Base-by-base conservation (phyloP, 2,113 vertebrate genomes). In the Atlantisia rogersi region DNA sequence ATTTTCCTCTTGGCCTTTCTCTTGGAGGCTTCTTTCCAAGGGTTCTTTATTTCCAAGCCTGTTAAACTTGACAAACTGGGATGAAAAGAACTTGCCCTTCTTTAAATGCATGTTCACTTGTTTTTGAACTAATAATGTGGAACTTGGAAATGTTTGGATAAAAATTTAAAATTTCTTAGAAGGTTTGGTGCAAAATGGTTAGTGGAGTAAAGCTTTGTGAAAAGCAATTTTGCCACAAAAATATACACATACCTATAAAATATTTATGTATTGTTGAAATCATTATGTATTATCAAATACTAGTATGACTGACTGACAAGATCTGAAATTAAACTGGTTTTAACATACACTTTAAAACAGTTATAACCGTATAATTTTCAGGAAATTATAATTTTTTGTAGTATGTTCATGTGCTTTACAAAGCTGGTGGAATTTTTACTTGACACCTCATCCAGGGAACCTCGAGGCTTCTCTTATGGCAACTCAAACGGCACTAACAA, bases 11-110 rank as follows among this genome's bases (percentile, higher is more conserved):
- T 88, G 71, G 74, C 12, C 56, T 35, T 91, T 85, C 75, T 82
- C 31, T 79, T 74, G 59, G 62, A 79, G 14, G 44, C 65, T 94
- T 12, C 58, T 97, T 93, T 94, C 80, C 91, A 95, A 94, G 44
- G 29, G 60, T 53, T 91, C 80, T 92, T 89, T 94, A 60, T 97
- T 77, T 81, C 63, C 63, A 80, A 46, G 18, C 44, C 35, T 77
- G 78, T 82, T 94, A 74, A 35, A 58, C 58, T 58, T 90, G 46
- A 63, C 32, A 92, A 81, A 79, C 50, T 35, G 28, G 35, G 55
- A 75, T 74, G 78, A 94, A 91, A 83, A 95, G 40, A 40, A 60
- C 69, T 89, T 91, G n/a, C 37, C 53, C 50, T 25, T 14, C 53
- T 82, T 83, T 83, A 35, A 83, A 71, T 59, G 39, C 56, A 37